phyloP scores from a whole-genome alignment of 2,797 vertebrate species.

The Tangara arthus region DNA sequence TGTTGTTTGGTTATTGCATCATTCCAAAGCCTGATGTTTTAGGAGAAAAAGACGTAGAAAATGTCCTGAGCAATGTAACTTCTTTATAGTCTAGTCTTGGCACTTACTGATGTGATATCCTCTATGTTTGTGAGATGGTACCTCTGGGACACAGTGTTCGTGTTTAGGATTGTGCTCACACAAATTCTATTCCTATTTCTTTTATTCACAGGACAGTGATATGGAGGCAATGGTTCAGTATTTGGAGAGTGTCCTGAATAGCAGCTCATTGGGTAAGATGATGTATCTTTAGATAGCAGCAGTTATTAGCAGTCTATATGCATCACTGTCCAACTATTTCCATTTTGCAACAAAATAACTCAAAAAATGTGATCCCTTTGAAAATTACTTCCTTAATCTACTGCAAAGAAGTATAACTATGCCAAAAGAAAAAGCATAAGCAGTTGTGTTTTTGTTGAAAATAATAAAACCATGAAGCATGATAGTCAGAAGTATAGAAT shows the following conservation, averaged over 20 bases:
- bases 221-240: slow-evolving; percentile 67
- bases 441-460: neutral
- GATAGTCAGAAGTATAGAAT: neutral
- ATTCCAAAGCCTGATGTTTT: neutral
- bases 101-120: neutral
- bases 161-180: neutral
- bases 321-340: neutral
- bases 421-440: neutral
- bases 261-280: slow-evolving; percentile 62
- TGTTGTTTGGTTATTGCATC: neutral
- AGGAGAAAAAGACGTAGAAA: neutral
- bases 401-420: neutral
- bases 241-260: slow-evolving; percentile 72
- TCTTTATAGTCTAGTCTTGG: neutral
- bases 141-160: neutral
- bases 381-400: neutral
- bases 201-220: slow-evolving; percentile 74
- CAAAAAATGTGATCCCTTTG: neutral
- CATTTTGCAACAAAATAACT: neutral
- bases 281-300: neutral
- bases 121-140: neutral
- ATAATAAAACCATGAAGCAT: neutral
- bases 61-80: neutral
- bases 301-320: neutral
- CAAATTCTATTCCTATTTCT: neutral